Percentiles rank a stretch among this genome's conserved stretches.
Conservation (phyloP, 1,140 invertebrate genomes). For the Macrocentrus cingulum region DNA sequence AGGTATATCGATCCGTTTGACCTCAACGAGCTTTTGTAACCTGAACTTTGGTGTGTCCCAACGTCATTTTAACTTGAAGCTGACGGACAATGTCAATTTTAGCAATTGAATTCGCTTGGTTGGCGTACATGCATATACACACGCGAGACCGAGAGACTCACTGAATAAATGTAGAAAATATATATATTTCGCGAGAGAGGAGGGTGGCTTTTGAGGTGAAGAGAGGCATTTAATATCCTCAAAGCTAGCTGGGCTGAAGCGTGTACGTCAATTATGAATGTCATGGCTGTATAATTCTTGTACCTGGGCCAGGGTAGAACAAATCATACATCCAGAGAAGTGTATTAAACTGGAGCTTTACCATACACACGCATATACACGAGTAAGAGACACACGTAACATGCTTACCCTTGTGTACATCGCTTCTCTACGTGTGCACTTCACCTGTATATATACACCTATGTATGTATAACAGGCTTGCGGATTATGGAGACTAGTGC, state of each 20-base stretch:
- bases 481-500: slow-evolving; percentile 53
- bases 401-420: neutral
- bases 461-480: slow-evolving; percentile 32
- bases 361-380: neutral
- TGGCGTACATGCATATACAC: too few relatives aligned
- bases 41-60: slow-evolving; percentile 7
- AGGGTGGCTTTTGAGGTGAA: too few relatives aligned
- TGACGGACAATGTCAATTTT: neutral
- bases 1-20: slow-evolving; percentile 25
- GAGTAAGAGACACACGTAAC: neutral
- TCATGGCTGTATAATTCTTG: too few relatives aligned
- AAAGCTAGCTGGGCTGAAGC: too few relatives aligned
- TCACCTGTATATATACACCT: neutral
- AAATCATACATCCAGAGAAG: too few relatives aligned
- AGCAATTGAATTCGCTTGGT: neutral
- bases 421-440: neutral
- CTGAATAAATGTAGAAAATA: too few relatives aligned
- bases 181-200: too few relatives aligned
- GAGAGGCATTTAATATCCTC: too few relatives aligned
- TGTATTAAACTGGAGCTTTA: neutral
- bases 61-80: slow-evolving; percentile 9
- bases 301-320: too few relatives aligned
- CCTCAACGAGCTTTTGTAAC: slow-evolving; percentile 21
- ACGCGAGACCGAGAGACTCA: too few relatives aligned
- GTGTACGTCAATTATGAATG: too few relatives aligned